Conservation (phyloP, 2,113 vertebrate species). For the Verasper variegatus region DNA sequence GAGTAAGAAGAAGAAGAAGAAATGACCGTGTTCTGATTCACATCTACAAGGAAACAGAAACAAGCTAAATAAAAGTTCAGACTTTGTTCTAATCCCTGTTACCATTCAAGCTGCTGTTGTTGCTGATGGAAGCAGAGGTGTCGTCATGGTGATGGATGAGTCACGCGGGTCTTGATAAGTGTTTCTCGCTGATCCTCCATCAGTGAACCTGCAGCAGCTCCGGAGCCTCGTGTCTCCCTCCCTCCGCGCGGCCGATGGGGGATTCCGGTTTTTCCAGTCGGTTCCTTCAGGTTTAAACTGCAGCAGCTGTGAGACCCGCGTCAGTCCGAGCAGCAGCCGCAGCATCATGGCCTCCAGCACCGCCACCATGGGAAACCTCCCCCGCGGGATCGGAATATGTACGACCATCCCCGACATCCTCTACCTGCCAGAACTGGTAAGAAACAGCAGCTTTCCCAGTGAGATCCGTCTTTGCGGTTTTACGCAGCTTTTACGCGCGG, state of each 20-base stretch:
- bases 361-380: conserved; percentile 67
- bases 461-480: background rate
- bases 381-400: conserved; percentile 72
- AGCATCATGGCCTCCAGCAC: conserved; percentile 69
- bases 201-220: background rate
- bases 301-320: background rate
- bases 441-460: conserved; percentile 7
- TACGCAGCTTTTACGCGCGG: background rate
- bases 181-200: background rate
- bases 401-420: conserved; percentile 78
- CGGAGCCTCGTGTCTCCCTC: conserved; percentile 19
- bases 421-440: conserved; percentile 82
- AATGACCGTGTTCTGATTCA: too few relatives aligned
- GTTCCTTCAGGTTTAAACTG: conserved; percentile 16
- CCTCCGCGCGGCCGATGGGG: conserved; percentile 2
- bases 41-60: too few relatives aligned
- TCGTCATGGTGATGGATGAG: conserved; percentile 36
- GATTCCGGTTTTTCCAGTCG: conserved; percentile 47
- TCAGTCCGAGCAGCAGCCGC: conserved; percentile 33
- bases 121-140: conserved; percentile 1
- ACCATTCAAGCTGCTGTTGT: background rate
- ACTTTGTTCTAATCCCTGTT: background rate
- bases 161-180: background rate
- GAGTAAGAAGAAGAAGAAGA: too few relatives aligned
- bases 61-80: too few relatives aligned